These are phyloP conservation scores for Pseudococcus jackbeardsleyi DNA, from an alignment of 2,888 invertebrate genomes.

Conservation along the genomic window DNA sequence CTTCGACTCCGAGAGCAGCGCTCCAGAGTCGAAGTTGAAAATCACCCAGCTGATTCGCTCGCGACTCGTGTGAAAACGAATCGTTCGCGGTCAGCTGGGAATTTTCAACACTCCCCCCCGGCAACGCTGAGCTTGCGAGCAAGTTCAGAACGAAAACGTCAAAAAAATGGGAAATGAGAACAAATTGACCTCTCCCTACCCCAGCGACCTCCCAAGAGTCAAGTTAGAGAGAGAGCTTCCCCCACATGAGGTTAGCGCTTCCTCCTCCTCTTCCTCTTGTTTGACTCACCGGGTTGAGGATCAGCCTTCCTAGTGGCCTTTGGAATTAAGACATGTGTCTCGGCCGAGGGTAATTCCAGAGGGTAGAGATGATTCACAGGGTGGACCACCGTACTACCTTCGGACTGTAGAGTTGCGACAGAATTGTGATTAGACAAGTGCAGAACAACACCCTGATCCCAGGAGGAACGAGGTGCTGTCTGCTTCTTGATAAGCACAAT, in stretches of 20 bases:
- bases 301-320: neutral
- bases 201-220: no score
- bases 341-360: neutral
- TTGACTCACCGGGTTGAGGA: neutral
- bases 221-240: no score
- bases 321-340: neutral
- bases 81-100: no score
- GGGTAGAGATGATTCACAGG: neutral
- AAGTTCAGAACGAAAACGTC: neutral
- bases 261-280: neutral
- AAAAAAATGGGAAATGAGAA: no score
- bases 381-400: neutral
- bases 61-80: no score
- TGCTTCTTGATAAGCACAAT: neutral
- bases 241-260: no score
- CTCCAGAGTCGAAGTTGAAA: no score
- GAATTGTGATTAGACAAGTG: neutral
- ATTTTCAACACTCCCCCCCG: conserved; percentile 1
- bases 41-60: no score
- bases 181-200: no score
- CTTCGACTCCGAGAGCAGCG: no score
- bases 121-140: neutral
- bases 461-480: neutral
- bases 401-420: neutral
- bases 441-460: neutral